A percentile compares a stretch with the other conserved stretches of the same genome.
phyloP scores from a whole-genome alignment of 1,140 invertebrate genomes.

The Nautilus pompilius region DNA sequence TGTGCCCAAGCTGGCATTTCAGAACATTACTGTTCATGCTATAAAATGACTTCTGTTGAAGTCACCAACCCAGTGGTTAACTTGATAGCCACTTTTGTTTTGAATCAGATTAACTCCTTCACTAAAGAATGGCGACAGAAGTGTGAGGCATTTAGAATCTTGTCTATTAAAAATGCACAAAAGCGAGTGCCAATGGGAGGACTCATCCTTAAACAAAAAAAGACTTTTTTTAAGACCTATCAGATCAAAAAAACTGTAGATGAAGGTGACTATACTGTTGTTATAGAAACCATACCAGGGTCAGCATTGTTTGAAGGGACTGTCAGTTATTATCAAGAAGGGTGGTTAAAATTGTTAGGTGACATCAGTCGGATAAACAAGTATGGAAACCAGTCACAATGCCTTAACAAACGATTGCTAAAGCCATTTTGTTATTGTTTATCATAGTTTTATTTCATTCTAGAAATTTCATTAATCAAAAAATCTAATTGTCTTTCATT shows the following conservation, averaged over 20 bases:
- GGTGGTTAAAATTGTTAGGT: neutral
- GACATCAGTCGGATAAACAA: conserved; percentile 10
- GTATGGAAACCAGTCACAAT: conserved; percentile 17
- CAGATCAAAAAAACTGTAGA: no score
- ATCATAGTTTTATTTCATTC: no score
- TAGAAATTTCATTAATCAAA: no score
- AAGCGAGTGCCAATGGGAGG: neutral
- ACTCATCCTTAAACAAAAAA: neutral
- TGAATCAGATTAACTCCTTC: neutral
- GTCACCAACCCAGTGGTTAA: neutral
- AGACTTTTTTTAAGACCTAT: no score
- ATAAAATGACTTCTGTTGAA: neutral
- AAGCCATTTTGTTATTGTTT: no score
- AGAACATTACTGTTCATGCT: neutral
- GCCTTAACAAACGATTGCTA: no score
- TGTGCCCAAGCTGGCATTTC: neutral
- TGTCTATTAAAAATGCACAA: neutral
- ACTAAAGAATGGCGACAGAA: neutral
- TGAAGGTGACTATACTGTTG: no score
- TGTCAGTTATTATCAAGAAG: neutral
- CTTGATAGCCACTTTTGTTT: neutral
- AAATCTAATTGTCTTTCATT: no score
- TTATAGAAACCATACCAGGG: conserved; percentile 13
- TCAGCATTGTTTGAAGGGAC: conserved; percentile 14
- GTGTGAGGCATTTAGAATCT: neutral